These are phyloP conservation scores for Azemiops feae DNA, from an alignment of 2,113 vertebrate genomes.

Conservation along the genomic window DNA sequence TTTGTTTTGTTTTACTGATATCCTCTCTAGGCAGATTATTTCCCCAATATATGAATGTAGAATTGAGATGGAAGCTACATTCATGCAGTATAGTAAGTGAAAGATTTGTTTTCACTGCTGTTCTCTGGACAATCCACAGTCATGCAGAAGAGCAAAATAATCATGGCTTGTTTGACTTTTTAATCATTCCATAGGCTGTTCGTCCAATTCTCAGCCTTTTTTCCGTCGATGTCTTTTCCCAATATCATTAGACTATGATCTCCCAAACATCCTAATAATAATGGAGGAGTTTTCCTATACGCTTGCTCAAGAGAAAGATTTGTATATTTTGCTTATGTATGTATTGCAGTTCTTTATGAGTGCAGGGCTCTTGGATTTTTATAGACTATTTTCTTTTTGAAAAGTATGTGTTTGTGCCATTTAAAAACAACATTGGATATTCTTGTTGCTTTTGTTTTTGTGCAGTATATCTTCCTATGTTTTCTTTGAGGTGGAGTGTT, in stretches of 20 bases:
- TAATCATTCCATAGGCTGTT: not conserved
- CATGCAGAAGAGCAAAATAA: not conserved
- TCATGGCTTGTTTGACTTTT: not conserved
- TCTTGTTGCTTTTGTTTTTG: not conserved
- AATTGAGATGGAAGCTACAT: not conserved
- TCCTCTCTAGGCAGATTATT: not conserved
- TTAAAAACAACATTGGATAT: not conserved
- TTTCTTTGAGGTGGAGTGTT: not conserved
- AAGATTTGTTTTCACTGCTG: not conserved
- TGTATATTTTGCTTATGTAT: not conserved
- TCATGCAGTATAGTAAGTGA: not conserved
- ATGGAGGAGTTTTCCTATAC: not conserved
- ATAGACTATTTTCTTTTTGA: not conserved
- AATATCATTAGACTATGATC: not conserved
- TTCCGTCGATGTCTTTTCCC: not conserved
- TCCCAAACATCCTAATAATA: not conserved
- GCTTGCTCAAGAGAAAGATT: not conserved
- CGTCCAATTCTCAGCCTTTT: not conserved
- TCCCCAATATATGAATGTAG: not conserved
- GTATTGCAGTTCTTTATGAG: not conserved
- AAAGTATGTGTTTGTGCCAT: not conserved
- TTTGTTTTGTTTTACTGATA: not conserved
- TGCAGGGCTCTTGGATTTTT: not conserved
- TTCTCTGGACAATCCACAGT: not conserved
- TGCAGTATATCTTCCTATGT: not conserved